A percentile compares a stretch with the other conserved stretches of the same genome.
Conservation (phyloP, 2,888 invertebrate genomes). For the Diogma glabrata region DNA sequence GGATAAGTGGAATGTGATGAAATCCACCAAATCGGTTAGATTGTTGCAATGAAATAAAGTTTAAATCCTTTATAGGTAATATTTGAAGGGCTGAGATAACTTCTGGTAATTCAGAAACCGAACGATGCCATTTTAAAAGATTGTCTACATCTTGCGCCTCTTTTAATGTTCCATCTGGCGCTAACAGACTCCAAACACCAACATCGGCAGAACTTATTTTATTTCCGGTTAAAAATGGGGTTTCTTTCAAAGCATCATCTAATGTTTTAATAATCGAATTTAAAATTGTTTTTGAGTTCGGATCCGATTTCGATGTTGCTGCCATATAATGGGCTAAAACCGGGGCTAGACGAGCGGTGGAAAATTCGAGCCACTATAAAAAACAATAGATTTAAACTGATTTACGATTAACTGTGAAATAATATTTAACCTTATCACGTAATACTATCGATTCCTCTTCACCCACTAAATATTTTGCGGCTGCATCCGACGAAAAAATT, state of each 20-base stretch:
- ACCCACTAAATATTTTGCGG: constrained; percentile 49
- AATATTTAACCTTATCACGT: constrained; percentile 36
- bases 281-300: constrained; percentile 46
- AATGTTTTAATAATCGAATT: constrained; percentile 44
- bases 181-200: constrained; percentile 60
- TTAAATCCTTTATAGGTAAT: constrained; percentile 29
- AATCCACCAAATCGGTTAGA: constrained; percentile 40
- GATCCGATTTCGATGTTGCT: constrained; percentile 39
- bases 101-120: constrained; percentile 42
- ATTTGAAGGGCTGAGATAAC: constrained; percentile 40
- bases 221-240: constrained; percentile 47
- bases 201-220: constrained; percentile 56
- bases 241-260: constrained; percentile 40
- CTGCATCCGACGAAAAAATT: constrained; percentile 63
- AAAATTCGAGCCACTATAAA: constrained; percentile 54
- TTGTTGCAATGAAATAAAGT: constrained; percentile 32
- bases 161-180: constrained; percentile 51
- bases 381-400: constrained; percentile 4
- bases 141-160: constrained; percentile 43
- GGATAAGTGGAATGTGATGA: constrained; percentile 33
- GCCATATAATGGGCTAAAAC: constrained; percentile 41
- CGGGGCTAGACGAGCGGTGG: constrained; percentile 47
- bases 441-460: constrained; percentile 31
- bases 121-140: constrained; percentile 49
- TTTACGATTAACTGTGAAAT: constrained; percentile 7